Percentiles rank a stretch among this genome's conserved stretches.
Evolutionary conservation across 2,888 invertebrate species (phyloP).

Genomic region (Colletes collaris): DNA sequence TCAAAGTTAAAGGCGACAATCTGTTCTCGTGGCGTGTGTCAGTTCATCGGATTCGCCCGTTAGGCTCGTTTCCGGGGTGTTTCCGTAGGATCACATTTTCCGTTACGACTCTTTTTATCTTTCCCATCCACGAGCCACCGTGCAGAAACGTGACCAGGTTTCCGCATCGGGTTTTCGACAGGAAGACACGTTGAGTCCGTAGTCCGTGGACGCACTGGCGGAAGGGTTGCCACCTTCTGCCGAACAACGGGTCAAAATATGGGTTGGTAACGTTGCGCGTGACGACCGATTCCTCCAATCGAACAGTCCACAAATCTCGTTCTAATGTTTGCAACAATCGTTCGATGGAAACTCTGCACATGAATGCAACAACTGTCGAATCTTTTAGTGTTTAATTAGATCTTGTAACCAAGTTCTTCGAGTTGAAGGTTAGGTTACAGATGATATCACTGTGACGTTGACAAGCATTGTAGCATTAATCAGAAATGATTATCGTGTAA

Average conservation of each 20-base stretch:
- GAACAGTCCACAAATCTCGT: no score
- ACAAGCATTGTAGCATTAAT: no score
- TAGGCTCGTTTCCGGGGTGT: slow-evolving; percentile 62
- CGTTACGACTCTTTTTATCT: slow-evolving; percentile 57
- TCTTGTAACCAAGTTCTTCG: no score
- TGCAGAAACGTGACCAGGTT: slow-evolving; percentile 58
- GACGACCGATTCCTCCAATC: background rate
- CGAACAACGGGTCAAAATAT: slow-evolving; percentile 11
- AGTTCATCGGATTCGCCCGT: slow-evolving; percentile 28
- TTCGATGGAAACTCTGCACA: no score
- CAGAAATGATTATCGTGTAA: no score
- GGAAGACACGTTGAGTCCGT: slow-evolving; percentile 53
- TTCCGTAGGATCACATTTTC: slow-evolving; percentile 55
- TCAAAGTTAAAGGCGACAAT: slow-evolving; percentile 4
- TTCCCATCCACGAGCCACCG: slow-evolving; percentile 52
- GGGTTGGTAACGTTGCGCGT: background rate
- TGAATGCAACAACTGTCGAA: no score
- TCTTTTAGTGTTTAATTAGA: no score
- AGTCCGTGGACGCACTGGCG: slow-evolving; percentile 19
- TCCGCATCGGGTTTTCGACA: slow-evolving; percentile 42
- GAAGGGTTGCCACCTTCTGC: slow-evolving; percentile 24
- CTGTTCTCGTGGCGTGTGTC: slow-evolving; percentile 30
- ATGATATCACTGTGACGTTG: no score
- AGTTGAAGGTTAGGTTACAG: no score
- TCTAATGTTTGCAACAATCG: background rate